A percentile compares a stretch with the other conserved stretches of the same genome.
Evolutionary conservation across 1,140 invertebrate species (phyloP).

Genomic region (Zophobas morio): DNA sequence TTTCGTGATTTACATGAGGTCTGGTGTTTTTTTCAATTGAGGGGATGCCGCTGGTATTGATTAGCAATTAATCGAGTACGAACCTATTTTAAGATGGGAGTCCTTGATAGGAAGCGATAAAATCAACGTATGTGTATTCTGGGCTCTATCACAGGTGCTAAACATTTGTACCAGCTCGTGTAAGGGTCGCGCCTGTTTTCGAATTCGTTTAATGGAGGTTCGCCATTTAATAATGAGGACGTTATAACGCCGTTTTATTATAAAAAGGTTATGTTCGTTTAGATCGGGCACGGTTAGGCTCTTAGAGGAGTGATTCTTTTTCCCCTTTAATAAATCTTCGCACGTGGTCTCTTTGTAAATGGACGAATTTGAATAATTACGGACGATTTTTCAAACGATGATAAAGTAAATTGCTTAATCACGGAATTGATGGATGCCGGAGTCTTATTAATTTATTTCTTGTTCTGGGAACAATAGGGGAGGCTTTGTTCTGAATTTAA

Average conservation of each 20-base stretch:
- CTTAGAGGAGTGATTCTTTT: constrained; percentile 9
- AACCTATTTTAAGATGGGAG: constrained; percentile 37
- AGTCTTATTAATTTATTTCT: constrained; percentile 16
- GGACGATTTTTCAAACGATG: constrained; percentile 10
- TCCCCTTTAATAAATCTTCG: constrained; percentile 14
- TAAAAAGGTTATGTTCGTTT: constrained; percentile 18
- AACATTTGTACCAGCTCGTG: constrained; percentile 47
- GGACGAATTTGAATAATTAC: constrained; percentile 31
- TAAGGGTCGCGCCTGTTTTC: constrained; percentile 37
- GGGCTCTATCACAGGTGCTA: constrained; percentile 40
- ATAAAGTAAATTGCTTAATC: constrained; percentile 7
- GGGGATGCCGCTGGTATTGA: constrained; percentile 19
- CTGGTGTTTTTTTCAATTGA: constrained; percentile 33
- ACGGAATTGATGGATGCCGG: constrained; percentile 12
- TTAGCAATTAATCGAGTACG: constrained; percentile 28
- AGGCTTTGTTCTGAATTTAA: not conserved
- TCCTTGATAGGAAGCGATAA: constrained; percentile 40
- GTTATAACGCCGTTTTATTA: constrained; percentile 31
- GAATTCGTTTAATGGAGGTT: constrained; percentile 35
- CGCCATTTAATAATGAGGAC: constrained; percentile 32
- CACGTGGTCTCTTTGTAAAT: constrained; percentile 33
- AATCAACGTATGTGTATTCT: constrained; percentile 42
- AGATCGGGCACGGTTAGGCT: constrained; percentile 3
- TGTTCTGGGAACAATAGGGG: not conserved
- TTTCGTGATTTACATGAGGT: constrained; percentile 25